phyloP scores from a whole-genome alignment of 2,797 vertebrate genomes.

The Falco biarmicus region DNA sequence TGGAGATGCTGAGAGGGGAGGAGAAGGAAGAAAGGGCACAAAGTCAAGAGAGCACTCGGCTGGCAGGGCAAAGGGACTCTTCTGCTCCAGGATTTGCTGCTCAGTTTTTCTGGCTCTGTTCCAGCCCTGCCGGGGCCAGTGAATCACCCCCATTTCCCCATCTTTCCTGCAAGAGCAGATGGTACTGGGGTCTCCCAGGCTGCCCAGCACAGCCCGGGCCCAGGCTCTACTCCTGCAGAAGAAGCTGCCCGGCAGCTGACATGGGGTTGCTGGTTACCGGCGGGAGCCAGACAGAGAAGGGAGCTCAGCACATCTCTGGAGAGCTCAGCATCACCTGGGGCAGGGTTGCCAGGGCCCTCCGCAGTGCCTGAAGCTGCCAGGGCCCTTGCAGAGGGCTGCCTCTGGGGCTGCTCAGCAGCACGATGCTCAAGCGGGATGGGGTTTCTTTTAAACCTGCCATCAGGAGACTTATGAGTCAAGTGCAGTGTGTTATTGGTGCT shows the following conservation, averaged over 20 bases:
- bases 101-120: neutral
- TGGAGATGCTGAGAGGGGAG: neutral
- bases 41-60: neutral
- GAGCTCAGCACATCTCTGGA: neutral
- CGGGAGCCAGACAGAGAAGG: neutral
- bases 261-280: accelerated
- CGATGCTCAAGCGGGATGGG: neutral
- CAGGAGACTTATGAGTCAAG: neutral
- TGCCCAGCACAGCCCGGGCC: neutral
- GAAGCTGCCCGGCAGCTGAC: neutral
- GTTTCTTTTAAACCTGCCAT: neutral
- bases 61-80: neutral
- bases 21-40: neutral
- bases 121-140: neutral
- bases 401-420: neutral
- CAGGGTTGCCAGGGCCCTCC: neutral
- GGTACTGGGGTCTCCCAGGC: neutral
- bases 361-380: accelerated
- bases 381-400: neutral
- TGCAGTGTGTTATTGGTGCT: neutral
- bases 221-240: neutral
- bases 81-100: neutral
- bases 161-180: neutral
- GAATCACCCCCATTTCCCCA: neutral
- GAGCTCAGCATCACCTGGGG: neutral